phyloP scores from a whole-genome alignment of 2,888 invertebrate genomes.

The Bellardia bayeri region DNA sequence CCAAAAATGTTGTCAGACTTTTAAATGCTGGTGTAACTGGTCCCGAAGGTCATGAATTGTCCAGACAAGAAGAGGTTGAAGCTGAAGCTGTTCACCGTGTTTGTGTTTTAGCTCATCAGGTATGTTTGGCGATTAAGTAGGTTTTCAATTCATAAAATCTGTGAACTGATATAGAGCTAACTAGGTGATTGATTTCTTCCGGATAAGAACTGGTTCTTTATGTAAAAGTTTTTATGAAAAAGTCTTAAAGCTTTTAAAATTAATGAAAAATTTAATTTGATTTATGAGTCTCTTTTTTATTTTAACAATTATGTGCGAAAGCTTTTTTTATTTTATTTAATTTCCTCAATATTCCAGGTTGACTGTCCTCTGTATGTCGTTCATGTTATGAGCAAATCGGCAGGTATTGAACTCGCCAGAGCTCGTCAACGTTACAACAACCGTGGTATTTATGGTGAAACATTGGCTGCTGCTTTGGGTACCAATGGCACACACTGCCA shows the following conservation, averaged over 20 bases:
- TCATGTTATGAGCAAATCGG: constrained; percentile 98
- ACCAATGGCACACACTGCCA: constrained; percentile 89
- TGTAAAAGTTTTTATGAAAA: too few species aligned
- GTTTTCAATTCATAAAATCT: neutral
- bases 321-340: neutral
- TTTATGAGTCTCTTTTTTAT: too few species aligned
- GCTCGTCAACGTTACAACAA: constrained; percentile 87
- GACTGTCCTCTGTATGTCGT: constrained; percentile 95
- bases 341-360: constrained; percentile 64
- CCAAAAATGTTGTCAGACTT: constrained; percentile 94
- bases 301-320: too few species aligned
- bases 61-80: constrained; percentile 97
- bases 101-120: constrained; percentile 96
- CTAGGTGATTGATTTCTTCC: too few species aligned
- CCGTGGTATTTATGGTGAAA: constrained; percentile 94
- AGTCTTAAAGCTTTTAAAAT: too few species aligned
- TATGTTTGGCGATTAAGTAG: constrained; percentile 80
- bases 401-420: constrained; percentile 91
- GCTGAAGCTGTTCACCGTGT: constrained; percentile 98
- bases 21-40: constrained; percentile 94
- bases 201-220: too few species aligned
- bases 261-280: too few species aligned
- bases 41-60: constrained; percentile 97
- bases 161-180: too few species aligned
- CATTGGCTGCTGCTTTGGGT: constrained; percentile 87